Percentiles rank a stretch among this genome's conserved stretches.
Evolutionary conservation across 2,113 vertebrate genomes (phyloP).

Genomic region (Chunga burmeisteri): DNA sequence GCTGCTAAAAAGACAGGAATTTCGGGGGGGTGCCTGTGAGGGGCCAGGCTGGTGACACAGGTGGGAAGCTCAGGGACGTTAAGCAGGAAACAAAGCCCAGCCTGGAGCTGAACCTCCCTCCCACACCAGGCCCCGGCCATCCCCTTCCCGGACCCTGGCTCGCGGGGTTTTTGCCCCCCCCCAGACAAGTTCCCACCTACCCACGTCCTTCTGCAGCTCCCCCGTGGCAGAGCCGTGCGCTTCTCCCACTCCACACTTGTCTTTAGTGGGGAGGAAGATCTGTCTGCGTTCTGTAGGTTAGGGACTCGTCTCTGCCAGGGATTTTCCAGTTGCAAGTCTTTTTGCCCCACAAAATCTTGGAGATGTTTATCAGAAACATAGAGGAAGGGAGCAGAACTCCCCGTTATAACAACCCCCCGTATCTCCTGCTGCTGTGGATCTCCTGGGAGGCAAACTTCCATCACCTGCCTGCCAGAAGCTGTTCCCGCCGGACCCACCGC

Average conservation of each 20-base stretch:
- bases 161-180: background rate
- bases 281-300: fast-evolving
- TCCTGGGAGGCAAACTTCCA: background rate
- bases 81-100: background rate
- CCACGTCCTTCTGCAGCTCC: background rate
- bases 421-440: background rate
- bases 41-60: background rate
- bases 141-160: background rate
- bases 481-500: background rate
- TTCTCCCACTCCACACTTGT: background rate
- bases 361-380: background rate
- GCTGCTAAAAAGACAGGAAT: background rate
- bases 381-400: background rate
- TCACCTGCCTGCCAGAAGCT: background rate
- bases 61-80: background rate
- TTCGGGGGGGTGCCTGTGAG: background rate
- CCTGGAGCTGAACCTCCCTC: background rate
- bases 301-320: background rate
- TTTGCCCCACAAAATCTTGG: background rate
- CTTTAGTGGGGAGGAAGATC: no score
- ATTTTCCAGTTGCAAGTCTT: background rate
- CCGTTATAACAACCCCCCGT: fast-evolving
- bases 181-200: background rate
- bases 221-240: fast-evolving
- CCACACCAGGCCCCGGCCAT: background rate